Base-by-base conservation (phyloP, 1,140 invertebrate genomes). In the Drosophila melanogaster region DNA sequence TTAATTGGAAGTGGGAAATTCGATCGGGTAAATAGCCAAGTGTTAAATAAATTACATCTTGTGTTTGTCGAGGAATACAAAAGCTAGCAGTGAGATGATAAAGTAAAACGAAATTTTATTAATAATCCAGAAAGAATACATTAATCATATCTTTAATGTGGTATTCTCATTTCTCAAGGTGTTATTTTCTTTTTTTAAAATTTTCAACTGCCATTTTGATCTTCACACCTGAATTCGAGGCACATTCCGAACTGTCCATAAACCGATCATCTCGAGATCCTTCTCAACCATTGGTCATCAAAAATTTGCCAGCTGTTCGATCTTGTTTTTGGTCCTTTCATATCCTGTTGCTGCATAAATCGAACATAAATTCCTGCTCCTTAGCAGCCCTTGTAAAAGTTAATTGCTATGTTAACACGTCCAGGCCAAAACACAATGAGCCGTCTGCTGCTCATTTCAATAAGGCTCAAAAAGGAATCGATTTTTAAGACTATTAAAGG, bases 391-490 rank as follows among this genome's bases (percentile, higher is more conserved):
- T 69, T 73, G 77, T 77, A 80, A 80, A 80, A 85, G 81, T 85
- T 85, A 85, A 85, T 85, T 85, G 81, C 81, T 80, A 41, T 85
- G 81, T 85, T 85, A 85, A 85, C 81, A 85, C 81, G 81, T 85
- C 77, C 69, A 55, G 49, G 66, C 41, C 47, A 30, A 50, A 15
- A 67, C 54, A 77, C 55, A 59, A 67, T 57, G 49, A 35, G 26
- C 47, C 62, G 24, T 44, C 60, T 41, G 50, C 43, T 84, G 80
- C 80, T 84, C 81, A 84, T 84, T 84, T 84, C 77, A 85, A 85
- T 85, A 85, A 70, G 77, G 55, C 76, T 4, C 81, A 64, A 72
- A 53, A 84, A 49, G 37, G 24, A 46, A 79, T 65, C 73, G 77
- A 77, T 81, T 80, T 69, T 85, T 85, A 85, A 85, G 81, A 74